phyloP scores from a whole-genome alignment of 2,113 vertebrate species.

The Chionis minor region DNA sequence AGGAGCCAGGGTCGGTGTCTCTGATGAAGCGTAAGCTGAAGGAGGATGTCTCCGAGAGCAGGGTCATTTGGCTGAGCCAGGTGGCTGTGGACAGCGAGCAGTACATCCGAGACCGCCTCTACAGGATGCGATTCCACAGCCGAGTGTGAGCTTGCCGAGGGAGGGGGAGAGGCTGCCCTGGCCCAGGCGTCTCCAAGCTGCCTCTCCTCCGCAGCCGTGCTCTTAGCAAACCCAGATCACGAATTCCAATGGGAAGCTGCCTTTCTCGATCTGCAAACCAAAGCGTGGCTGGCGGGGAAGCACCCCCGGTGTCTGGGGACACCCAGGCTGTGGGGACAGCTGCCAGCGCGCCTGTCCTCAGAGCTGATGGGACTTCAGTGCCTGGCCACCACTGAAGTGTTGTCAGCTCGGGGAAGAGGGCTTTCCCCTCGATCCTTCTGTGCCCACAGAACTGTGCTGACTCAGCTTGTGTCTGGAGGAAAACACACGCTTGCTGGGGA shows the following conservation, averaged over 20 bases:
- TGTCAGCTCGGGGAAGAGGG: not conserved
- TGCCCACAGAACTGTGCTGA: not conserved
- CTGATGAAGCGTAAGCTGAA: constrained; percentile 88
- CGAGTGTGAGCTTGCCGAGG: not conserved
- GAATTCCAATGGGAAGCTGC: not conserved
- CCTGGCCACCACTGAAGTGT: not conserved
- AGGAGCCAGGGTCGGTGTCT: constrained; percentile 64
- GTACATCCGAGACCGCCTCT: constrained; percentile 80
- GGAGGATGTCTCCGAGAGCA: constrained; percentile 73
- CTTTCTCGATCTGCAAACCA: not conserved
- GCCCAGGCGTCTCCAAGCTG: not conserved
- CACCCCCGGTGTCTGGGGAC: not conserved
- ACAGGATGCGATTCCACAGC: constrained; percentile 84
- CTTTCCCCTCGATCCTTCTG: not conserved
- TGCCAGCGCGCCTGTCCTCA: not conserved
- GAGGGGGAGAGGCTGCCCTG: not conserved
- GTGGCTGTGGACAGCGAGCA: constrained; percentile 54
- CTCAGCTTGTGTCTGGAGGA: not conserved
- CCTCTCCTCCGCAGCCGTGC: not conserved
- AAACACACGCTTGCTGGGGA: not conserved
- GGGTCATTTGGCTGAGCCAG: constrained; percentile 68
- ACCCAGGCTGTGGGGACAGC: not conserved
- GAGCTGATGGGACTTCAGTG: constrained; percentile 40
- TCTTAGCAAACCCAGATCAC: not conserved
- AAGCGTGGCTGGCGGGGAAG: not conserved